Evolutionary conservation across 2,113 vertebrate genomes (phyloP).

Genomic region (Poeciliopsis turrubarensis): DNA sequence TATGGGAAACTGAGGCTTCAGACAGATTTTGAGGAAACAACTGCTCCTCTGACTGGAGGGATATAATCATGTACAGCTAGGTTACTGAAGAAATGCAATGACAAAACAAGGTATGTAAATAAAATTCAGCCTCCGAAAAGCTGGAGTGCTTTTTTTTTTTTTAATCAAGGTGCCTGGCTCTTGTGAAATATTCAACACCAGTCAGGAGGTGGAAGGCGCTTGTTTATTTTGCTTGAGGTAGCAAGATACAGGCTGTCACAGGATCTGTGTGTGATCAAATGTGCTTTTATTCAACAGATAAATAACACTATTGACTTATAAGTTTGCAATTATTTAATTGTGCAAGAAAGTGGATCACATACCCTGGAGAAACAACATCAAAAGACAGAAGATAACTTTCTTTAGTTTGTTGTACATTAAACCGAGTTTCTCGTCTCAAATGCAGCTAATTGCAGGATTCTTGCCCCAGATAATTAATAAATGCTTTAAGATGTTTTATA

Average conservation of each 20-base stretch:
- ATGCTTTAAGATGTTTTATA: slow-evolving; percentile 5
- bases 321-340: slow-evolving; percentile 27
- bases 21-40: not conserved
- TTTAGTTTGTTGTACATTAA: not conserved
- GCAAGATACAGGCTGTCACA: slow-evolving; percentile 64
- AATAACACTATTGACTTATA: slow-evolving; percentile 62
- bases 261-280: slow-evolving; percentile 53
- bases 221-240: slow-evolving; percentile 63
- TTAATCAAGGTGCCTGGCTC: slow-evolving; percentile 33
- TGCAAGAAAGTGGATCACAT: slow-evolving; percentile 17
- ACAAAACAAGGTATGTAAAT: not conserved
- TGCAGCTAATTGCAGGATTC: not conserved
- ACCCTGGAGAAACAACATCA: slow-evolving; percentile 8
- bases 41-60: not conserved
- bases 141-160: not conserved
- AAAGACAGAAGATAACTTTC: slow-evolving; percentile 13
- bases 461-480: not conserved
- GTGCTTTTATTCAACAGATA: slow-evolving; percentile 63
- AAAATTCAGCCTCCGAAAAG: slow-evolving; percentile 9
- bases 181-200: slow-evolving; percentile 40
- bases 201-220: slow-evolving; percentile 47
- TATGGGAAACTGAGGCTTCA: not conserved
- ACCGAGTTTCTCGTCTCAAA: not conserved
- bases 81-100: not conserved
- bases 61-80: too few species aligned